Evolutionary conservation across 2,797 vertebrate species (phyloP), one percentile per base, ranked within the genome.

Genomic region (Sphenopsis melanotis): DNA sequence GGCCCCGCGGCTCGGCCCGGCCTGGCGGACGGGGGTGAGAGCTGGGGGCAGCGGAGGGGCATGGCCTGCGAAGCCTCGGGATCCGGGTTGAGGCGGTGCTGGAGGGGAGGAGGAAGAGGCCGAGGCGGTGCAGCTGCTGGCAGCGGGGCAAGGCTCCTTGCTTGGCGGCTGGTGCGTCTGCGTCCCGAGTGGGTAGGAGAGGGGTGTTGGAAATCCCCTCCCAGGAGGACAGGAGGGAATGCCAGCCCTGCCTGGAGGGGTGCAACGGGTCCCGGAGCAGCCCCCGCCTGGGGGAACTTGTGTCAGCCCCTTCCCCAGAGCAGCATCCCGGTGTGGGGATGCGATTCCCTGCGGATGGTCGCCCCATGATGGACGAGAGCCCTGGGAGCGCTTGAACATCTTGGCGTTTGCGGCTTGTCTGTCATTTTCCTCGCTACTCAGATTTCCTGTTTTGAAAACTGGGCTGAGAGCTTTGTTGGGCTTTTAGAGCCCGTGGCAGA

Each of bases 381-480:
- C 79, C 61, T 39, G 37, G 37, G 57, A 90, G 86, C 4, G 15
- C 46, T 89, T 76, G 12, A 69, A 72, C 86, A 79, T 80, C 77
- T 90, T 53, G 10, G 47, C 46, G 3, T 75, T 74, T 65, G 53
- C 20, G 21, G 72, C 83, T 86, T 11, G 55, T 30, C 79, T 96
- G 85, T 94, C 91, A 76, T 93, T 95, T 94, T 94, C 80, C 52
- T 90, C 37, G 4, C 42, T 66, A 71, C 60, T 91, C 64, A 70
- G 87, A 74, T 91, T 91, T 94, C 82, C 94, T 94, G 83, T 80
- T 94, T 87, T 81, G 89, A 79, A 78, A 95, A 87, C 81, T 75
- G 36, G 64, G 23, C 81, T 87, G 65, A 8, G 41, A 71, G 83
- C 93, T 81, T 81, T 82, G 80, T 82, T 50, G 65, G 82, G 56